These are phyloP conservation scores for Echinarachnius parma DNA, from an alignment of 53 echinoderm and acorn worm species.

Conservation along the genomic window DNA sequence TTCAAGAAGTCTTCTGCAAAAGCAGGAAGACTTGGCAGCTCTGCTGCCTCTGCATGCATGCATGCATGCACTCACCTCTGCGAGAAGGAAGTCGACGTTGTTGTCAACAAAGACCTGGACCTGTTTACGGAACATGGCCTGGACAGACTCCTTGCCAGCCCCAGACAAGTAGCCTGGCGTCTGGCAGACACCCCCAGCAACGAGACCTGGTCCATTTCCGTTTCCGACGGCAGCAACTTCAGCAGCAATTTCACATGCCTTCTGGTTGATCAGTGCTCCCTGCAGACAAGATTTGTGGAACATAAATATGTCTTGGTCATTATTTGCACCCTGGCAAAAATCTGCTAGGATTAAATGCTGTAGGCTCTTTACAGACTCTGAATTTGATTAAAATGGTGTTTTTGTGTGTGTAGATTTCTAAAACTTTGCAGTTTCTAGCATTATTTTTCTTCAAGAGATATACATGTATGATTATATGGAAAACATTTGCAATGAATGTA, in stretches of 20 bases:
- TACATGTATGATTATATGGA: too few relatives aligned
- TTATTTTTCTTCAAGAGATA: too few relatives aligned
- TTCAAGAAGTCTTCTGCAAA: too few relatives aligned
- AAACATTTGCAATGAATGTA: too few relatives aligned
- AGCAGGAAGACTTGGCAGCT: too few relatives aligned
- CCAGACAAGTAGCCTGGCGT: conserved; percentile 76
- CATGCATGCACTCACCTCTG: conserved; percentile 89
- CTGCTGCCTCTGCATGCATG: not conserved
- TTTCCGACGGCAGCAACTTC: conserved; percentile 77
- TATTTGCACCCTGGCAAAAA: too few relatives aligned
- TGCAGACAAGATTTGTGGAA: conserved; percentile 26
- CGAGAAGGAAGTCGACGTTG: conserved; percentile 81
- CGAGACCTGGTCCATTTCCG: conserved; percentile 79
- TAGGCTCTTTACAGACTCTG: too few relatives aligned
- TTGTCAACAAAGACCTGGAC: conserved; percentile 71
- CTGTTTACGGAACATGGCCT: conserved; percentile 73
- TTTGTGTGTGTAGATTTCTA: too few relatives aligned
- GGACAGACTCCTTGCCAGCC: conserved; percentile 60
- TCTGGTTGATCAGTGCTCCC: conserved; percentile 71
- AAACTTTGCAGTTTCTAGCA: too few relatives aligned
- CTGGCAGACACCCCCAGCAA: conserved; percentile 71
- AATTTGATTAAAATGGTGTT: too few relatives aligned
- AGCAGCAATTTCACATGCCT: conserved; percentile 73
- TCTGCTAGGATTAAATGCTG: too few relatives aligned
- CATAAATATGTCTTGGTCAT: too few relatives aligned